Percentiles rank a stretch among this genome's conserved stretches.
These are phyloP conservation scores for Lysandra coridon DNA, from an alignment of 2,888 invertebrate genomes.

Conservation along the genomic window DNA sequence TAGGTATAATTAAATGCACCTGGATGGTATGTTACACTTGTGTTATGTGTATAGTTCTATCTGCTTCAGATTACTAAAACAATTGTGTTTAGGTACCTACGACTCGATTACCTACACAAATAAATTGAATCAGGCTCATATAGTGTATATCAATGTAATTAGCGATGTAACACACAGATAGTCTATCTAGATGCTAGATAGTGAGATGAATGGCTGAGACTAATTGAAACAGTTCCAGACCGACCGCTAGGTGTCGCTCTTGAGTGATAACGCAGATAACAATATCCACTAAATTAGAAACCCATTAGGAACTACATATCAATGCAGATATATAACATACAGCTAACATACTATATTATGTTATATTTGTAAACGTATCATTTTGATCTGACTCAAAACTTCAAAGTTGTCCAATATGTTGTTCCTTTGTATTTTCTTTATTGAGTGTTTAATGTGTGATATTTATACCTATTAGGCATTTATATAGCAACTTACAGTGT, in stretches of 20 bases:
- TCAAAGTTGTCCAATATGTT: too few species aligned
- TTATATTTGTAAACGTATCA: too few species aligned
- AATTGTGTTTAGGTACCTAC: neutral
- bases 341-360: neutral
- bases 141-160: neutral
- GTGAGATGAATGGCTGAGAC: conserved; percentile 5
- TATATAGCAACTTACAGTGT: too few species aligned
- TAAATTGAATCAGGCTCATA: neutral
- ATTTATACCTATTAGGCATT: too few species aligned
- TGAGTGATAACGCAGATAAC: conserved; percentile 5
- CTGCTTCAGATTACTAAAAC: too few species aligned
- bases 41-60: too few species aligned
- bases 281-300: conserved; percentile 16
- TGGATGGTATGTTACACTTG: too few species aligned
- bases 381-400: too few species aligned
- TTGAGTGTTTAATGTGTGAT: too few species aligned
- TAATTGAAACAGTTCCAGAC: conserved; percentile 14
- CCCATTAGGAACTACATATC: neutral
- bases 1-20: neutral
- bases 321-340: neutral
- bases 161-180: neutral
- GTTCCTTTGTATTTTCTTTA: too few species aligned
- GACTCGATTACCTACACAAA: neutral
- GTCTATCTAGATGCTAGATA: neutral
- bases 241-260: conserved; percentile 11